Conservation (phyloP, 2,797 vertebrate species). For the Emys orbicularis region DNA sequence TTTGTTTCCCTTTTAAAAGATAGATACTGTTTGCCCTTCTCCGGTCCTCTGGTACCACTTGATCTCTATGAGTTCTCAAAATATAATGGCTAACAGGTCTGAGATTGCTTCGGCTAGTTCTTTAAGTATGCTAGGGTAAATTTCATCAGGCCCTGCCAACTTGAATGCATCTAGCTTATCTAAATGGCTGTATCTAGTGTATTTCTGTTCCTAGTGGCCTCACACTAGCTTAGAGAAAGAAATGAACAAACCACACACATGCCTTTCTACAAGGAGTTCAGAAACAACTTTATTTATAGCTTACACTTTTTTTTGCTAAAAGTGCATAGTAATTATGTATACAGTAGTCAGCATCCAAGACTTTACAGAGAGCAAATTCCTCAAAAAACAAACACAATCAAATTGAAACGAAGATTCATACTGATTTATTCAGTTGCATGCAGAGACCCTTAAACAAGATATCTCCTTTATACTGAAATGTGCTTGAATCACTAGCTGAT, state of each 20-base stretch:
- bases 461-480: slow-evolving; percentile 53
- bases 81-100: background rate
- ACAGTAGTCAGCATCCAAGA: slow-evolving; percentile 79
- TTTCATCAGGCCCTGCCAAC: background rate
- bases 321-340: slow-evolving; percentile 80
- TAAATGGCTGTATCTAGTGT: background rate
- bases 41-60: background rate
- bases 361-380: slow-evolving; percentile 62
- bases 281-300: slow-evolving; percentile 82
- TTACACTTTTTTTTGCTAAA: slow-evolving; percentile 75
- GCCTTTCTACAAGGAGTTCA: slow-evolving; percentile 71
- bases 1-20: background rate
- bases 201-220: slow-evolving; percentile 1
- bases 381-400: slow-evolving; percentile 67
- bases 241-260: slow-evolving; percentile 35
- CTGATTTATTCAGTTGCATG: slow-evolving; percentile 75
- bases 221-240: background rate
- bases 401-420: slow-evolving; percentile 55
- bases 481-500: slow-evolving; percentile 61
- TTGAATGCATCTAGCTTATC: background rate
- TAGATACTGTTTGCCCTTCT: background rate
- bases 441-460: slow-evolving; percentile 62
- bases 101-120: background rate
- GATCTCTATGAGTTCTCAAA: background rate
- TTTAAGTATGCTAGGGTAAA: background rate